These are phyloP conservation scores for Epizoanthus ramosus DNA, from an alignment of 92 coral and sea anemone genomes.

Conservation along the genomic window DNA sequence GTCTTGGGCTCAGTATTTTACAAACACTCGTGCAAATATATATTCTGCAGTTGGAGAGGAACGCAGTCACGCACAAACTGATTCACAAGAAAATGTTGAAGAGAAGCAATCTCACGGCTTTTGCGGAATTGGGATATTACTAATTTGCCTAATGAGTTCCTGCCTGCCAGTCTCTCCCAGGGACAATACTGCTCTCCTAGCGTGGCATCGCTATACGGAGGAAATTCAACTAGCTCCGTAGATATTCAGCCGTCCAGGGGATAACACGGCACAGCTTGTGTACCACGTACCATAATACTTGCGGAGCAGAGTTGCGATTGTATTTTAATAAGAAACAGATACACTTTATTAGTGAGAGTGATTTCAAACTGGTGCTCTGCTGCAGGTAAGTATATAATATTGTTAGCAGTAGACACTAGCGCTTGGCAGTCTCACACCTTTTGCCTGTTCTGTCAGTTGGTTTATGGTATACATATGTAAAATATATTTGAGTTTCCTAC, in stretches of 20 bases:
- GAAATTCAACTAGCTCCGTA: no score
- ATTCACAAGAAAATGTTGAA: no score
- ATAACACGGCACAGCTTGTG: not conserved
- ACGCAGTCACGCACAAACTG: no score
- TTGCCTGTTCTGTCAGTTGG: no score
- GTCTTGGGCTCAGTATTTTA: not conserved
- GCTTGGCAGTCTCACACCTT: no score
- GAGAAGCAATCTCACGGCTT: not conserved
- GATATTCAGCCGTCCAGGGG: not conserved
- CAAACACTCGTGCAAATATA: not conserved
- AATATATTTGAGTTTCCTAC: no score
- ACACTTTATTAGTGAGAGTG: not conserved
- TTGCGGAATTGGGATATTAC: not conserved
- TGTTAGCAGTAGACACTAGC: not conserved
- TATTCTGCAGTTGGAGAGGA: no score
- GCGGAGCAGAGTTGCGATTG: not conserved
- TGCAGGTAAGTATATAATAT: not conserved
- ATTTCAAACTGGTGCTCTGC: not conserved
- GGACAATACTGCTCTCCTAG: conserved; percentile 3
- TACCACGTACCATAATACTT: not conserved
- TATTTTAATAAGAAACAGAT: conserved; percentile 1
- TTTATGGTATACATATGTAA: no score
- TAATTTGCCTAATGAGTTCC: not conserved
- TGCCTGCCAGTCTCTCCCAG: conserved; percentile 13
- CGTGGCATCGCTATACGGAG: no score